A percentile compares a stretch with the other conserved stretches of the same genome.
phyloP scores from a whole-genome alignment of 2,113 vertebrate genomes.

The Ascaphus truei region DNA sequence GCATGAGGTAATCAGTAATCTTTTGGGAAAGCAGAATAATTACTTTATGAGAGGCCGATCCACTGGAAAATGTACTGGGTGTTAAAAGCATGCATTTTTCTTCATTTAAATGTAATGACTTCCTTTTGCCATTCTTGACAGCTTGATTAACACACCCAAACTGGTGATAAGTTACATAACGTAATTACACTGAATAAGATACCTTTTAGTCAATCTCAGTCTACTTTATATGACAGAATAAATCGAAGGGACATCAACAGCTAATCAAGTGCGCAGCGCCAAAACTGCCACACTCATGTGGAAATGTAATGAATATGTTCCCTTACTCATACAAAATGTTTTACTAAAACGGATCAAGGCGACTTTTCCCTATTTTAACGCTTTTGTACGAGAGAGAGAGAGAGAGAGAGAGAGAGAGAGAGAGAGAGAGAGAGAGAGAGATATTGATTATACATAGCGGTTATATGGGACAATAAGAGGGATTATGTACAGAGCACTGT shows the following conservation, averaged over 20 bases:
- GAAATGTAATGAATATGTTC: not conserved
- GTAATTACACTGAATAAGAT: slow-evolving; percentile 39
- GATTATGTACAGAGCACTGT: too few relatives aligned
- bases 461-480: too few relatives aligned
- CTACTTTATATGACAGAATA: not conserved
- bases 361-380: not conserved
- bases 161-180: slow-evolving; percentile 29
- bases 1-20: slow-evolving; percentile 63
- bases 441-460: too few relatives aligned
- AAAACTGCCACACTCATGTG: not conserved
- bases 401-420: too few relatives aligned
- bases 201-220: not conserved
- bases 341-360: not conserved
- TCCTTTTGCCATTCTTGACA: slow-evolving; percentile 46
- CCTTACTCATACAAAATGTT: not conserved
- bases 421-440: too few relatives aligned
- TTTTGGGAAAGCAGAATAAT: slow-evolving; percentile 64
- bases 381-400: too few relatives aligned
- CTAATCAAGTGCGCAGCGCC: not conserved
- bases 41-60: slow-evolving; percentile 55
- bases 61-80: slow-evolving; percentile 49
- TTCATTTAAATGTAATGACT: slow-evolving; percentile 56
- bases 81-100: slow-evolving; percentile 59
- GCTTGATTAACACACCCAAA: slow-evolving; percentile 58
- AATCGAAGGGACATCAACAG: not conserved